Evolutionary conservation across 2,888 invertebrate species (phyloP).

Genomic region (Amorpha juglandis): DNA sequence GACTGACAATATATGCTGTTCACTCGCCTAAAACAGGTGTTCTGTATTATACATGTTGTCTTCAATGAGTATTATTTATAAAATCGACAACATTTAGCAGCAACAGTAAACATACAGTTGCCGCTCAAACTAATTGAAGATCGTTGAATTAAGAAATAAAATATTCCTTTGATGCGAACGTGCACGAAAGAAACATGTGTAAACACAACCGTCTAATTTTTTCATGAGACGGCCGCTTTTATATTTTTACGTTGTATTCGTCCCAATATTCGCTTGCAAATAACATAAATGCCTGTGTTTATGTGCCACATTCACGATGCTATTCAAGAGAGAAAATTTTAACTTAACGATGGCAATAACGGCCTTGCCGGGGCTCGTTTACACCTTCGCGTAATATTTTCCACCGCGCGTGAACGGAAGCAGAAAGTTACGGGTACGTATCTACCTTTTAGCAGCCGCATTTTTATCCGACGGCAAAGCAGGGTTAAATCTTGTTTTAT

Average conservation of each 20-base stretch:
- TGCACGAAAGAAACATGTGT: constrained; percentile 30
- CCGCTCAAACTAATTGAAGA: neutral
- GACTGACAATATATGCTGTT: too few species aligned
- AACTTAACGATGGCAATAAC: constrained; percentile 75
- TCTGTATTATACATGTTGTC: neutral
- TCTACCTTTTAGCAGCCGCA: constrained; percentile 51
- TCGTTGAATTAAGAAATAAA: constrained; percentile 1
- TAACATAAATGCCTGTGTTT: constrained; percentile 69
- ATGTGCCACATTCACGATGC: constrained; percentile 63
- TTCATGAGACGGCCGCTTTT: constrained; percentile 34
- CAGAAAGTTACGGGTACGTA: constrained; percentile 56
- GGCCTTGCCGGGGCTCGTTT: constrained; percentile 65
- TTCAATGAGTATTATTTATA: neutral
- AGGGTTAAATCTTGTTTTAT: constrained; percentile 51
- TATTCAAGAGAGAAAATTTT: constrained; percentile 73
- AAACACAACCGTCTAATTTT: constrained; percentile 34
- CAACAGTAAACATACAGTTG: neutral
- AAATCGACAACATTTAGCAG: neutral
- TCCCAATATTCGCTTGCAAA: constrained; percentile 63
- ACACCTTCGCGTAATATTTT: constrained; percentile 70
- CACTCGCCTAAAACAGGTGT: neutral
- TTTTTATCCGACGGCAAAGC: constrained; percentile 50
- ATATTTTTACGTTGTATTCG: constrained; percentile 48
- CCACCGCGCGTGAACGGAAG: constrained; percentile 63
- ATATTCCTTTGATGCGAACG: constrained; percentile 17